A percentile compares a stretch with the other conserved stretches of the same genome.
phyloP scores from a whole-genome alignment of 1,140 invertebrate genomes.

The Sinonovacula constricta region DNA sequence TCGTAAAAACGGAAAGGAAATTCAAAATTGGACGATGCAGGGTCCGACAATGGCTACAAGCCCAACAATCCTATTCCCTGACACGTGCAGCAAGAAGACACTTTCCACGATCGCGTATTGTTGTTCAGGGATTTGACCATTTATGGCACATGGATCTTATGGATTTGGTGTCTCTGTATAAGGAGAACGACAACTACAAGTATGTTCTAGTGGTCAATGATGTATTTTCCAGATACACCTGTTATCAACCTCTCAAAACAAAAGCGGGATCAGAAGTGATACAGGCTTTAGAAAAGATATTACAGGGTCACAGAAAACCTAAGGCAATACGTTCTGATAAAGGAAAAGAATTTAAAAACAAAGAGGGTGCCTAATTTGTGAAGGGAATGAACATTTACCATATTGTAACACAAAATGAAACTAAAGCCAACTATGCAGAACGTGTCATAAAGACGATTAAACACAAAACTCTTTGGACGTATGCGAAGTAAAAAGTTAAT shows the following conservation, averaged over 20 bases:
- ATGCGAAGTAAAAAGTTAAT: slow-evolving; percentile 26
- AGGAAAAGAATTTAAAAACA: slow-evolving; percentile 12
- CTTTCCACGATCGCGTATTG: not conserved
- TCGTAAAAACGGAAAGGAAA: slow-evolving; percentile 8
- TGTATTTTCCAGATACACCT: slow-evolving; percentile 14
- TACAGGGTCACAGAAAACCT: not conserved
- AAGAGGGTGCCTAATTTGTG: slow-evolving; percentile 10
- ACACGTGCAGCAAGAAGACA: slow-evolving; percentile 8
- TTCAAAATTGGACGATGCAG: slow-evolving; percentile 29
- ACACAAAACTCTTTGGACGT: slow-evolving; percentile 23
- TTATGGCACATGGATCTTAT: slow-evolving; percentile 28
- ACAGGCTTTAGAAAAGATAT: not conserved
- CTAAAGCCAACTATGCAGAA: slow-evolving; percentile 23
- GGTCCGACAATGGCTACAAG: slow-evolving; percentile 41
- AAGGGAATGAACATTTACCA: slow-evolving; percentile 4
- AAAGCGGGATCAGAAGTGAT: slow-evolving; percentile 2
- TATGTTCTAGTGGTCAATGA: slow-evolving; percentile 7
- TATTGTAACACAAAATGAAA: slow-evolving; percentile 2
- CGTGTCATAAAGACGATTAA: slow-evolving; percentile 26
- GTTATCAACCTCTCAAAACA: slow-evolving; percentile 5
- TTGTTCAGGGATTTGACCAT: slow-evolving; percentile 10
- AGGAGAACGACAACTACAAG: slow-evolving; percentile 20
- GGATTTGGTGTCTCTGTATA: slow-evolving; percentile 7
- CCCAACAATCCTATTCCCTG: slow-evolving; percentile 37
- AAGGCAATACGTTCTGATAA: slow-evolving; percentile 3